Percentiles rank a stretch among this genome's conserved stretches.
Conservation (phyloP, 2,113 vertebrate species). For the Illadopsis cleaveri region DNA sequence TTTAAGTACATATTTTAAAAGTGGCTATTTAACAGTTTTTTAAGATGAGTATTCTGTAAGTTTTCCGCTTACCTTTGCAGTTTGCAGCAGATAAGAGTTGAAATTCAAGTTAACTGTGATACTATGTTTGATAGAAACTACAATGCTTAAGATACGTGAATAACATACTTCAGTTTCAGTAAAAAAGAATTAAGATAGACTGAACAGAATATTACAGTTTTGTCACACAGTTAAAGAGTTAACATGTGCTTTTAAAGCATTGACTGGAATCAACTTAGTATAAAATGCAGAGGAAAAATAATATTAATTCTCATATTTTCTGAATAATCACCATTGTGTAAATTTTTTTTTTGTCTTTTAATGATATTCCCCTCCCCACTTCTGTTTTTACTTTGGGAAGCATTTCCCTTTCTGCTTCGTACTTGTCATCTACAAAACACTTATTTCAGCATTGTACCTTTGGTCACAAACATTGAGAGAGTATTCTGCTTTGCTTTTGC, state of each 20-base stretch:
- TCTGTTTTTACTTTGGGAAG: background rate
- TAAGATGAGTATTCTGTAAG: background rate
- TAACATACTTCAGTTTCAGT: background rate
- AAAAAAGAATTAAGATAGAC: background rate
- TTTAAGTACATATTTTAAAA: background rate
- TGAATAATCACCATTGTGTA: background rate
- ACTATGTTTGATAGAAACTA: background rate
- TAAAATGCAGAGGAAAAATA: background rate
- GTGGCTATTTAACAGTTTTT: background rate
- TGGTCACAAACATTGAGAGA: background rate
- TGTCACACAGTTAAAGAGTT: background rate
- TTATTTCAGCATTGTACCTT: background rate
- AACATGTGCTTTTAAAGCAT: background rate
- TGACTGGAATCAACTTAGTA: background rate
- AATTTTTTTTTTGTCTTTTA: background rate
- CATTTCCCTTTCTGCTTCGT: rapidly evolving
- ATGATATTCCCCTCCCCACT: rapidly evolving
- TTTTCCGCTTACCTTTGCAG: background rate
- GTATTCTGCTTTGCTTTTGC: background rate
- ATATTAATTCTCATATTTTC: background rate
- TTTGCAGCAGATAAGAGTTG: background rate
- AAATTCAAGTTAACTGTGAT: background rate
- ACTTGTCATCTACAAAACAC: background rate
- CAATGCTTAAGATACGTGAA: background rate
- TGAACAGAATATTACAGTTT: background rate